Evolutionary conservation across 92 coral and sea anemone species (phyloP), one percentile per base, ranked within the genome.

Genomic region (Epizoanthus rinbou): DNA sequence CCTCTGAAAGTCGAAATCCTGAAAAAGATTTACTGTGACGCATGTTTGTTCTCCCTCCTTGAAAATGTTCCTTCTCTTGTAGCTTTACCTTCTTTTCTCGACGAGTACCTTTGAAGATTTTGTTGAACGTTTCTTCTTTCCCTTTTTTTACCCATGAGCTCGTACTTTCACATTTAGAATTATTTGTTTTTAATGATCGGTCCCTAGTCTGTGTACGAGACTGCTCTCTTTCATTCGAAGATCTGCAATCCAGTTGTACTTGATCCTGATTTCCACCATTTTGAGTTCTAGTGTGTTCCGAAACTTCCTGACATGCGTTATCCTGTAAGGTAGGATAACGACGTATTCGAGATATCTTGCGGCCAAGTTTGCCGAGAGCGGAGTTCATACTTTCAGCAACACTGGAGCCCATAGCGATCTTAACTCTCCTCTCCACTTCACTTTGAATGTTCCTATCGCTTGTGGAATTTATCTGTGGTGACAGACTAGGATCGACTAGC

Each of bases 401-500:
- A 67, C 73, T 67, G 17, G 73, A 67, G 13, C 73, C 47, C 15
- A 67, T 5, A 5, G 50, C 73, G 35, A 64, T 64, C 69, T 16
- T 16, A 19, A 33, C 19, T 14, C n/a, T 13, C 43, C 13, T 37
- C 8, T 17, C 43, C 35, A 21, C 16, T 25, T 16, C 8, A 31
- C 9, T 22, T 4, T 64, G 69, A 64, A 67, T 67, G 50, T 67
- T 66, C 73, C 47, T 67, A 33, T 33, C 73, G 4, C 73, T 67
- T 67, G 17, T 16, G 73, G 73, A 67, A 67, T 67, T 67, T 67
- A 17, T 10, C 54, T 50, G 3, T 28, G 73, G 8, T 67, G 73
- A 67, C 73, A 24, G 47, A 33, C 45, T 3, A 67, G 21, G 50
- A 67, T 43, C 11, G 47, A 33, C 45, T 3, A 67, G 21, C 47